phyloP scores from a whole-genome alignment of 2,797 vertebrate genomes.

The Falco rusticolus region DNA sequence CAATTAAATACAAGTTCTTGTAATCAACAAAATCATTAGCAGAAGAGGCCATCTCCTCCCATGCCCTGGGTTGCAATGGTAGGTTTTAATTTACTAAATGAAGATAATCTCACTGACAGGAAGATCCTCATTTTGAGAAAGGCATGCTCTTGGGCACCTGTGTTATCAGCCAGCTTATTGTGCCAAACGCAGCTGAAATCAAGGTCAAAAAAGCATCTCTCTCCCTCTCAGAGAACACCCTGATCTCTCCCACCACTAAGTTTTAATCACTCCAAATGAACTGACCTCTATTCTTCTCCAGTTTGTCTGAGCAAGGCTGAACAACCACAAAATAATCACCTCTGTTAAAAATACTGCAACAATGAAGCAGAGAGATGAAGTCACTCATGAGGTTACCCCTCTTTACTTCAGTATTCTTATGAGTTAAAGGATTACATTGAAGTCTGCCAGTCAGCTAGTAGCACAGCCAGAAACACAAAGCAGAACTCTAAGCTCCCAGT shows the following conservation, averaged over 20 bases:
- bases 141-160: neutral
- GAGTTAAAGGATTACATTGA: neutral
- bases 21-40: neutral
- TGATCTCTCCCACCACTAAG: neutral
- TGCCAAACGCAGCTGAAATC: neutral
- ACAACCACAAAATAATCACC: neutral
- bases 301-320: neutral
- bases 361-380: neutral
- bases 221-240: neutral
- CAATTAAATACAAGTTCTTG: neutral
- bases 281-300: neutral
- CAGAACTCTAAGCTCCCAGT: neutral
- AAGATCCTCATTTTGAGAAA: neutral
- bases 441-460: neutral
- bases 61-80: neutral
- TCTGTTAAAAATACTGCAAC: neutral
- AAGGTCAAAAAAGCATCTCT: neutral
- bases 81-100: neutral
- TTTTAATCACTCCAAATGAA: neutral
- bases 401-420: neutral
- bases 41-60: neutral
- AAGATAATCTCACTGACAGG: neutral
- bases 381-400: neutral
- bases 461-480: neutral
- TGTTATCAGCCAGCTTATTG: neutral